phyloP scores from a whole-genome alignment of 2,113 vertebrate genomes.

The Shinisaurus crocodilurus region DNA sequence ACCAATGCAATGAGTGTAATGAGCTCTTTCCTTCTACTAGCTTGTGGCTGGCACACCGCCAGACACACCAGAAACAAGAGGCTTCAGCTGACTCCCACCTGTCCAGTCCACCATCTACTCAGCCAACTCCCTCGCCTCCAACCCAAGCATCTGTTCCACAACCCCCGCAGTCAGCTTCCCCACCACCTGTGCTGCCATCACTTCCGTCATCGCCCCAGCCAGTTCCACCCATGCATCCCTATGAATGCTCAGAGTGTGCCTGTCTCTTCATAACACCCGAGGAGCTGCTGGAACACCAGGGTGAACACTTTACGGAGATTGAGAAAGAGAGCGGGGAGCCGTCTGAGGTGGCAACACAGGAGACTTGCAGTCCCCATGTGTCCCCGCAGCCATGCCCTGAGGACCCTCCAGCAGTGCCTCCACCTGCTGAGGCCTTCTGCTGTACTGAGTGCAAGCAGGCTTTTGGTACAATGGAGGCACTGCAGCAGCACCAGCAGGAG shows the following conservation, averaged over 20 bases:
- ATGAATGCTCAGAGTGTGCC: slow-evolving; percentile 89
- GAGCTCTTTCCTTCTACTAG: slow-evolving; percentile 86
- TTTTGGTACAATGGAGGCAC: slow-evolving; percentile 26
- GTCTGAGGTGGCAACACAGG: slow-evolving; percentile 44
- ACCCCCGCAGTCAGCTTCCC: neutral
- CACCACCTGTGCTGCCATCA: slow-evolving; percentile 80
- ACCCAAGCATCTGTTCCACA: slow-evolving; percentile 1
- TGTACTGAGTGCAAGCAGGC: slow-evolving; percentile 79
- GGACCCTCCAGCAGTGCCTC: slow-evolving; percentile 21
- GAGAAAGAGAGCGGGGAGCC: slow-evolving; percentile 83
- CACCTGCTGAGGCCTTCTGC: slow-evolving; percentile 34
- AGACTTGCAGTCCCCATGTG: neutral
- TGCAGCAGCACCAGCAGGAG: slow-evolving; percentile 46
- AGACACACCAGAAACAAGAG: slow-evolving; percentile 80
- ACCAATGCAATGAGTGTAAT: slow-evolving; percentile 89
- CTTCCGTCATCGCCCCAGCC: slow-evolving; percentile 18
- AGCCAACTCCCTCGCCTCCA: neutral
- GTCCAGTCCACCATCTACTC: neutral
- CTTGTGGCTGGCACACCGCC: slow-evolving; percentile 87
- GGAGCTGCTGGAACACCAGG: slow-evolving; percentile 91
- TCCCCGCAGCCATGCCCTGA: neutral
- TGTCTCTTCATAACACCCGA: slow-evolving; percentile 87
- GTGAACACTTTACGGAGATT: slow-evolving; percentile 86
- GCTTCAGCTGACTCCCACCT: slow-evolving; percentile 50
- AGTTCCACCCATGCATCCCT: slow-evolving; percentile 79